Evolutionary conservation across 2,888 invertebrate species (phyloP).

Genomic region (Phanerotoma sp.): DNA sequence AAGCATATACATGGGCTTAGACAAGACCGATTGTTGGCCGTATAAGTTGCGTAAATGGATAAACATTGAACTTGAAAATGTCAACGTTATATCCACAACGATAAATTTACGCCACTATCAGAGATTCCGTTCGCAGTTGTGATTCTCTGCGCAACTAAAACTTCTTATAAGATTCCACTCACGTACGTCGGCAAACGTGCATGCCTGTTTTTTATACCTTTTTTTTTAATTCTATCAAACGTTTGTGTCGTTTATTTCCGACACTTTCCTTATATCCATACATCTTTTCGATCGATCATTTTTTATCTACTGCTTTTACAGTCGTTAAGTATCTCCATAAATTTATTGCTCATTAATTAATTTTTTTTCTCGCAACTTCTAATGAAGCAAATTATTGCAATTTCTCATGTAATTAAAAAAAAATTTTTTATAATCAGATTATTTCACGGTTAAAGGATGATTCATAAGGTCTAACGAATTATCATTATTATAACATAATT

Average conservation of each 20-base stretch:
- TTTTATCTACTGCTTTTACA: not conserved
- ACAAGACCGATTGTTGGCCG: constrained; percentile 14
- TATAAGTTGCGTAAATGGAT: constrained; percentile 3
- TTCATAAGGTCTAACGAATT: no score
- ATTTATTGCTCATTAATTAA: no score
- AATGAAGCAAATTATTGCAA: no score
- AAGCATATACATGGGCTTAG: not conserved
- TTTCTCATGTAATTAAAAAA: no score
- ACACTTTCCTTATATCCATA: not conserved
- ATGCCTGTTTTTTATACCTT: not conserved
- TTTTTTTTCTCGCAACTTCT: no score
- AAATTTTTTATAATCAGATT: no score
- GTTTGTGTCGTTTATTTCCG: not conserved
- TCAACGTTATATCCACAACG: constrained; percentile 14
- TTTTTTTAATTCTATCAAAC: not conserved
- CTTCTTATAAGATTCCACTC: constrained; percentile 13
- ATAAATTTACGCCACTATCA: constrained; percentile 22
- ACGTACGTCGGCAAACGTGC: constrained; percentile 13
- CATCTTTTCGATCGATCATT: not conserved
- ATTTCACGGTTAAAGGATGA: no score
- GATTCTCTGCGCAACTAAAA: constrained; percentile 9
- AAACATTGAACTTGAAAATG: constrained; percentile 14
- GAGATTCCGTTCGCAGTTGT: constrained; percentile 12
- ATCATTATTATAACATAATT: no score
- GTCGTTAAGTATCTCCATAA: no score